Conservation (phyloP, 2,113 vertebrate species). For the Neolamprologus sp. region DNA sequence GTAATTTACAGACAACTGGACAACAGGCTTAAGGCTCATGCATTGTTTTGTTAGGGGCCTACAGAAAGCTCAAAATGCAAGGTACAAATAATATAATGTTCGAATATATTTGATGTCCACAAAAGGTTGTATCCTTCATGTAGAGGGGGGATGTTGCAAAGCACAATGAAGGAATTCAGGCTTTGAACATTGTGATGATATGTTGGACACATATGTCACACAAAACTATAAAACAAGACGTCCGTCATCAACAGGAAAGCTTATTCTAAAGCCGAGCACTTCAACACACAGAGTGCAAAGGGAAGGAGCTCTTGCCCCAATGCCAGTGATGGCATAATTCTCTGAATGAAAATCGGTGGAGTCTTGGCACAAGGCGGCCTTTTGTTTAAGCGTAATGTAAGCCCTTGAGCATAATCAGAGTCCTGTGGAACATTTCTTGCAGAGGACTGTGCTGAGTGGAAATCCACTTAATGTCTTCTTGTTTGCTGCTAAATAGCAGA, state of each 20-base stretch:
- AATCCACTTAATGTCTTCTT: conserved; percentile 29
- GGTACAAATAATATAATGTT: background rate
- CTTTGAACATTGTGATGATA: background rate
- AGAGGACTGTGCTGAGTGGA: conserved; percentile 2
- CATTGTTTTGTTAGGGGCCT: background rate
- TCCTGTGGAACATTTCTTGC: background rate
- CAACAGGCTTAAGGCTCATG: background rate
- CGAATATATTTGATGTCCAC: background rate
- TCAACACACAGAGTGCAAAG: background rate
- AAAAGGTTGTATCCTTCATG: background rate
- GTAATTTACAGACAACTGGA: background rate
- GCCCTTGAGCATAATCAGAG: conserved; percentile 8
- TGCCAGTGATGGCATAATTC: background rate
- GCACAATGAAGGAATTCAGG: background rate
- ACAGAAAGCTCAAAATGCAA: background rate
- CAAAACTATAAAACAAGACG: background rate
- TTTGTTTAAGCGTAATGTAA: background rate
- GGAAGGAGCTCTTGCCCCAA: background rate
- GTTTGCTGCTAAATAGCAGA: conserved; percentile 53
- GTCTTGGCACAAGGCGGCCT: background rate
- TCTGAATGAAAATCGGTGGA: conserved; percentile 6
- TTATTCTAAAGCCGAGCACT: background rate
- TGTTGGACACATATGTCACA: background rate
- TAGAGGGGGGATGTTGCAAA: background rate
- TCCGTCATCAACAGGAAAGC: background rate